Conservation (phyloP, 2,113 vertebrate species). For the Pollachius pollachius region DNA sequence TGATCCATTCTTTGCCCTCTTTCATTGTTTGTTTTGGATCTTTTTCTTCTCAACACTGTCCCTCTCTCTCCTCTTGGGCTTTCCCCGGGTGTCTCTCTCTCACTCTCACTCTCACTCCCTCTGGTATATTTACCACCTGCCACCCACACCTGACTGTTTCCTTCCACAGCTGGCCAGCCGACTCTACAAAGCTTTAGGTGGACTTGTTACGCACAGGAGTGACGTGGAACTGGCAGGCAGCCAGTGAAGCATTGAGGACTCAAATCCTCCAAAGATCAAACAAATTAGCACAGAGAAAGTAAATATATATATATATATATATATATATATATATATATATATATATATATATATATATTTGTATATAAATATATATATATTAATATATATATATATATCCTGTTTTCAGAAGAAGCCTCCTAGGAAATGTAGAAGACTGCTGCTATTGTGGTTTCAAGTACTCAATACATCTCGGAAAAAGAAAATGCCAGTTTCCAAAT, state of each 20-base stretch:
- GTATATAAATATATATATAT: too few species aligned
- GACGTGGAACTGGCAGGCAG: background rate
- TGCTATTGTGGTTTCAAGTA: slow-evolving; percentile 20
- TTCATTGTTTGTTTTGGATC: slow-evolving; percentile 16
- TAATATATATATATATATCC: slow-evolving; percentile 47
- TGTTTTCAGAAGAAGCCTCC: slow-evolving; percentile 69
- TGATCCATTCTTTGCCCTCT: background rate
- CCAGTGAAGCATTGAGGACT: too few species aligned
- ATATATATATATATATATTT: slow-evolving; percentile 32
- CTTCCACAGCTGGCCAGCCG: background rate
- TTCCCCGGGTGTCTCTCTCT: slow-evolving; percentile 18
- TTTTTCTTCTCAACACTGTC: background rate
- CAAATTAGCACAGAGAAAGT: background rate
- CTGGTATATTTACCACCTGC: background rate
- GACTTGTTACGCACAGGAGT: background rate
- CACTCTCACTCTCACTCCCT: background rate
- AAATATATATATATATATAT: background rate
- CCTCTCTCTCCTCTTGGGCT: slow-evolving; percentile 5
- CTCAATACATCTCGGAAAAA: too few species aligned
- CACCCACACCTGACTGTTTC: background rate
- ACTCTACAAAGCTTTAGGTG: background rate
- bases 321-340: background rate
- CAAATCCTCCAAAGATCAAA: background rate
- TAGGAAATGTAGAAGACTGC: slow-evolving; percentile 51
- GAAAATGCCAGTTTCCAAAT: too few species aligned